Percentiles rank a stretch among this genome's conserved stretches.
phyloP scores from a whole-genome alignment of 2,113 vertebrate genomes.

The Rhadina sibilatrix region DNA sequence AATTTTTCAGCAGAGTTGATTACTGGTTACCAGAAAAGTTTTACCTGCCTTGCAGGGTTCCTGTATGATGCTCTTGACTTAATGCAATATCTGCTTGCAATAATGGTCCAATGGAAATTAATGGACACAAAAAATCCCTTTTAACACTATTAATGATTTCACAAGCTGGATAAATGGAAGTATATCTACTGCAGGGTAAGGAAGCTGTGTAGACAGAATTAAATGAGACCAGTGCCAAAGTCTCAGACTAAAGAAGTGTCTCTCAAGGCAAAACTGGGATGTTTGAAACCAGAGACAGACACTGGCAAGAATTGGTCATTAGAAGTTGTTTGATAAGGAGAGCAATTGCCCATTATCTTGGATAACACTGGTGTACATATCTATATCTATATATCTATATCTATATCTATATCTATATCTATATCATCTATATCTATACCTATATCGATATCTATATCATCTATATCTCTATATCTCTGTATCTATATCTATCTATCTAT shows the following conservation, averaged over 20 bases:
- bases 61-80: neutral
- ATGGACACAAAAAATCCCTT: neutral
- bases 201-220: neutral
- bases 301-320: neutral
- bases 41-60: neutral
- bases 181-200: neutral
- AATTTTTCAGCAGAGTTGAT: neutral
- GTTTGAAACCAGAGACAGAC: neutral
- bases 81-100: neutral
- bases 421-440: too few relatives aligned
- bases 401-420: too few relatives aligned
- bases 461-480: too few relatives aligned
- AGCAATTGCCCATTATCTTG: neutral
- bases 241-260: neutral
- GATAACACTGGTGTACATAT: neutral
- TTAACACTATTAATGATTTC: neutral
- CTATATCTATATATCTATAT: too few relatives aligned
- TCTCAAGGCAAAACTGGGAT: neutral
- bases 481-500: too few relatives aligned
- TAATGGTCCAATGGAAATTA: neutral
- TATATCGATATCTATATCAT: neutral
- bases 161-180: neutral
- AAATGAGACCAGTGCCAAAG: neutral
- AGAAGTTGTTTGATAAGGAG: neutral
- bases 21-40: neutral